Base-by-base conservation (phyloP, 2,888 invertebrate genomes). In the Agelastica alni region DNA sequence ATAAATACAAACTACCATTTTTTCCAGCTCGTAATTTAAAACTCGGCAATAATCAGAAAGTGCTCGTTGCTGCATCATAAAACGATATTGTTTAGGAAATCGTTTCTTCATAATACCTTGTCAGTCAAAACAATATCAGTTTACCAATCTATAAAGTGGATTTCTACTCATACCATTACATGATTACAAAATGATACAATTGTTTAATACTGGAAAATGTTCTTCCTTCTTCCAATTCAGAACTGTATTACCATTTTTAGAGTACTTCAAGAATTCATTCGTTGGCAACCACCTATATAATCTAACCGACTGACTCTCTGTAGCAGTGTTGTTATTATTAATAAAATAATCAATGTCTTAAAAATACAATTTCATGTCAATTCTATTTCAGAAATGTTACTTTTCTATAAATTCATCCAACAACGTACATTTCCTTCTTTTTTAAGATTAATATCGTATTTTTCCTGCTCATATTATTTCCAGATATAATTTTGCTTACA, bases 91-190 rank as follows among this genome's bases (percentile, higher is more conserved):
- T 4, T 10, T 36, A 7, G n/a, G 36, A 18, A 36, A 36, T 36
- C n/a, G n/a, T 37, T 36, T 17, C 16, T 16, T 22, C 26, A 26
- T n/a, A n/a, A n/a, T 18, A 37, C 37, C 47, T n/a, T 47, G 22
- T 37, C 47, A 22, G 16, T 37, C 36, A 36, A 32, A 47, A 47
- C 46, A 26, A 46, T 36, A 47, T 47, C 30, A 10, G 37, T 37
- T 47, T 36, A 37, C 47, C 14, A 13, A 47, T 47, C 37, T 47
- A 47, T 28, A 28, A 47, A 47, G 47, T 37, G 37, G 47, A 37
- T 47, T 37, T 26, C 18, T 10, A 28, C 22, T 36, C 26, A 46
- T 34, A 46, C 26, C 46, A 30, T 47, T 47, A 37, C 47, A 47
- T 9, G n/a, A 36, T 36, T 18, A 17, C 18, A 10, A 36, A 47